Conservation (phyloP, 2,797 vertebrate species). For the Protosalanx chinensis region DNA sequence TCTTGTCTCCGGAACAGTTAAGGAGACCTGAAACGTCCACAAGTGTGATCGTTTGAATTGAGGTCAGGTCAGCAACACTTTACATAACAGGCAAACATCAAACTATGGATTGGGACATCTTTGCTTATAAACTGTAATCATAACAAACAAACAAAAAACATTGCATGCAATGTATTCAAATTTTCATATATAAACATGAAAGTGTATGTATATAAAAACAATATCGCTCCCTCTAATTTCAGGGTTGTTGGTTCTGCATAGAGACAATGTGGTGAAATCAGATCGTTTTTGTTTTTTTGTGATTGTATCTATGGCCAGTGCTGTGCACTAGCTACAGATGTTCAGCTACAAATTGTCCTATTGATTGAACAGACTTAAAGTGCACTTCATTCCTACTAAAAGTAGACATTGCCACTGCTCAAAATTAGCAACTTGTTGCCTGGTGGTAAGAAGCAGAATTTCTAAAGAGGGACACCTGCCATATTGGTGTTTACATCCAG, state of each 20-base stretch:
- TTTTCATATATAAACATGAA: slow-evolving; percentile 10
- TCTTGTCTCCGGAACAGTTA: not conserved
- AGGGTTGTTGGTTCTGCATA: not conserved
- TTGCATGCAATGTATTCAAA: slow-evolving; percentile 11
- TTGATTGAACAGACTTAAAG: not conserved
- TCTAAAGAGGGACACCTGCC: not conserved
- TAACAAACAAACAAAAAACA: slow-evolving; percentile 1
- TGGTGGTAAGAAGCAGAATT: slow-evolving; percentile 5
- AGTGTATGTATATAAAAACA: not conserved
- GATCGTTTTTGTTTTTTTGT: not conserved
- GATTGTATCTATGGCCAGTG: not conserved
- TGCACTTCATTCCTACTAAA: slow-evolving; percentile 11
- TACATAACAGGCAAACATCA: slow-evolving; percentile 30
- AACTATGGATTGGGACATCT: slow-evolving; percentile 13
- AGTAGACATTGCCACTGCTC: not conserved
- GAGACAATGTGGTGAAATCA: not conserved
- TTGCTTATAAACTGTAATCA: not conserved
- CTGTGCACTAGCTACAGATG: not conserved
- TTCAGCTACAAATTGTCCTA: not conserved
- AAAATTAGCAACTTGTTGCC: slow-evolving; percentile 2
- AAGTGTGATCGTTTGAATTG: not conserved
- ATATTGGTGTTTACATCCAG: not conserved
- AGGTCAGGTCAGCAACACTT: slow-evolving; percentile 25
- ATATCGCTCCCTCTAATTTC: not conserved
- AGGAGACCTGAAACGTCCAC: not conserved